Percentiles rank a stretch among this genome's conserved stretches.
phyloP scores from a whole-genome alignment of 2,113 vertebrate genomes.

The Enhydra lutris region DNA sequence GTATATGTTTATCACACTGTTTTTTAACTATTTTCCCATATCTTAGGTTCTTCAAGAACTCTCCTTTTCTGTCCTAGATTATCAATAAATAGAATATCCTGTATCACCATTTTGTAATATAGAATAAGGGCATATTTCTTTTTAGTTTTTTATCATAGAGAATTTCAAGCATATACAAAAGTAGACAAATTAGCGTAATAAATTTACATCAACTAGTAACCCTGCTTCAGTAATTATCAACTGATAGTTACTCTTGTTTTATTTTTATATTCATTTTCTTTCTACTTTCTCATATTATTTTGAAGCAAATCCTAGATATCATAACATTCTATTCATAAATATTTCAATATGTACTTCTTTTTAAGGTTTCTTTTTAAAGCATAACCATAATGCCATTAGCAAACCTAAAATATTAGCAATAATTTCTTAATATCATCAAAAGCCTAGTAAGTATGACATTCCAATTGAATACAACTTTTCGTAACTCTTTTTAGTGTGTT shows the following conservation, averaged over 20 bases:
- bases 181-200: neutral
- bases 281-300: neutral
- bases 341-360: neutral
- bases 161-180: neutral
- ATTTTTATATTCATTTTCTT: neutral
- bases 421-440: neutral
- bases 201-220: neutral
- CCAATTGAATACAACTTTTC: neutral
- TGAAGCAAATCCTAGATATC: neutral
- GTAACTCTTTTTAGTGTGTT: neutral
- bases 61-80: neutral
- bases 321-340: neutral
- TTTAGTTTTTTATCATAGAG: neutral
- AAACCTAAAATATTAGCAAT: neutral
- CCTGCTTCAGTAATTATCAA: neutral
- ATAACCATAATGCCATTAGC: neutral
- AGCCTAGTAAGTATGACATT: neutral
- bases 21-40: neutral
- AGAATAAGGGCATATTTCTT: neutral
- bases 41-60: neutral
- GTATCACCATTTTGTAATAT: neutral
- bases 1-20: rapidly evolving
- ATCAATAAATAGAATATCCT: neutral
- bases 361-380: neutral
- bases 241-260: neutral